Conservation (phyloP, 2,888 invertebrate species). For the Tricholauxania praeusta region DNA sequence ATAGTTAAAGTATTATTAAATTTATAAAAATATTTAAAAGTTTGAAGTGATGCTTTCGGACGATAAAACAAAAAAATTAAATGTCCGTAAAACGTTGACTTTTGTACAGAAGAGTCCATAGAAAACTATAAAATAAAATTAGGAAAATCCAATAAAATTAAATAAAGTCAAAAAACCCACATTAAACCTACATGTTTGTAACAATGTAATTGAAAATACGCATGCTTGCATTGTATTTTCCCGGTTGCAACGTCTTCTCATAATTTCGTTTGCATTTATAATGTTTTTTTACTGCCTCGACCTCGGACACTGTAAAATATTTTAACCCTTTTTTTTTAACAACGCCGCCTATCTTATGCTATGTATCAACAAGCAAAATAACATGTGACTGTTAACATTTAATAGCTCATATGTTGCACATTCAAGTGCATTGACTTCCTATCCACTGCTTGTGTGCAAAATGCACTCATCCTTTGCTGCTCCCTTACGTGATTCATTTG, state of each 20-base stretch:
- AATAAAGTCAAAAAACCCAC: too few relatives aligned
- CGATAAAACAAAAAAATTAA: too few relatives aligned
- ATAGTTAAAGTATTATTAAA: too few relatives aligned
- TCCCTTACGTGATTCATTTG: neutral
- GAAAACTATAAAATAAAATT: too few relatives aligned
- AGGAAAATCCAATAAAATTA: too few relatives aligned
- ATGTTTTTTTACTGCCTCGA: conserved; percentile 23
- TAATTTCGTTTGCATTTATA: neutral
- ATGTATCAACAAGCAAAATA: neutral
- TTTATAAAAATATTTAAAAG: too few relatives aligned
- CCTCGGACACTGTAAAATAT: conserved; percentile 32
- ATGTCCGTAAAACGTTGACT: too few relatives aligned
- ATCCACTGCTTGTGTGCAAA: neutral
- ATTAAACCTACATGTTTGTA: too few relatives aligned
- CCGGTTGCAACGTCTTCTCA: neutral
- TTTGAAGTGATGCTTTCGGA: too few relatives aligned
- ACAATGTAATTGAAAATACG: neutral
- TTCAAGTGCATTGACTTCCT: conserved; percentile 32
- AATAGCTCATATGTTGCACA: conserved; percentile 17
- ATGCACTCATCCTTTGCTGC: conserved; percentile 7
- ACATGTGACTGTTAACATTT: neutral
- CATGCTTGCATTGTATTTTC: neutral
- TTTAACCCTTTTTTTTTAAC: conserved; percentile 17
- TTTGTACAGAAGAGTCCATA: too few relatives aligned
- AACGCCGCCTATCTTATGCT: neutral